Conservation (phyloP, 30 jellyfish, hydroid and myxozoan species). For the Hydra vulgaris region DNA sequence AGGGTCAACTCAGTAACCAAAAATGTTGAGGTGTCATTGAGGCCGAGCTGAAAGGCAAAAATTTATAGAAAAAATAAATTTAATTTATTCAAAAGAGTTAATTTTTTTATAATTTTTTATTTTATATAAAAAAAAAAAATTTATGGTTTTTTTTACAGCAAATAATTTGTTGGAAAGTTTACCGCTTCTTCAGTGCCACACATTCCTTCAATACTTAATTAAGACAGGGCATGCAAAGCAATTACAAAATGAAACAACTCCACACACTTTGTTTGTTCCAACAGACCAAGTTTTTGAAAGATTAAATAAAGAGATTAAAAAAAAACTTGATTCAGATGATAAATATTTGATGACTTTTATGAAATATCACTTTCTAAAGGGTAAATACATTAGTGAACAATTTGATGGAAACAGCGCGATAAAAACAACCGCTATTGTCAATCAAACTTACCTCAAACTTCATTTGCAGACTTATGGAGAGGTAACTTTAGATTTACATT, state of each 20-base stretch:
- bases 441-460: not conserved
- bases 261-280: slow-evolving; percentile 10
- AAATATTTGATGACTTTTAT: slow-evolving; percentile 2
- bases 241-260: not conserved
- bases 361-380: slow-evolving; percentile 4
- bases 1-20: no score
- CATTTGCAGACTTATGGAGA: not conserved
- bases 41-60: no score
- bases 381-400: not conserved
- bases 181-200: slow-evolving; percentile 4
- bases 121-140: no score
- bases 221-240: slow-evolving; percentile 2
- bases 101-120: no score
- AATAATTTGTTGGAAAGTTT: slow-evolving; percentile 7
- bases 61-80: no score
- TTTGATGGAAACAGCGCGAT: not conserved
- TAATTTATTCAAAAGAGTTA: no score
- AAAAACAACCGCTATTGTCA: slow-evolving; percentile 10
- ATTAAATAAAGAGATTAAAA: not conserved
- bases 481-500: no score
- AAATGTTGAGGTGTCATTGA: no score
- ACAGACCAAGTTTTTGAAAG: slow-evolving; percentile 10
- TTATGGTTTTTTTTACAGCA: not conserved
- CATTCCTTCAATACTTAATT: slow-evolving; percentile 6
- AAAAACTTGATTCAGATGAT: not conserved